Evolutionary conservation across 2,113 vertebrate genomes (phyloP).

Genomic region (Hypomesus transpacificus): DNA sequence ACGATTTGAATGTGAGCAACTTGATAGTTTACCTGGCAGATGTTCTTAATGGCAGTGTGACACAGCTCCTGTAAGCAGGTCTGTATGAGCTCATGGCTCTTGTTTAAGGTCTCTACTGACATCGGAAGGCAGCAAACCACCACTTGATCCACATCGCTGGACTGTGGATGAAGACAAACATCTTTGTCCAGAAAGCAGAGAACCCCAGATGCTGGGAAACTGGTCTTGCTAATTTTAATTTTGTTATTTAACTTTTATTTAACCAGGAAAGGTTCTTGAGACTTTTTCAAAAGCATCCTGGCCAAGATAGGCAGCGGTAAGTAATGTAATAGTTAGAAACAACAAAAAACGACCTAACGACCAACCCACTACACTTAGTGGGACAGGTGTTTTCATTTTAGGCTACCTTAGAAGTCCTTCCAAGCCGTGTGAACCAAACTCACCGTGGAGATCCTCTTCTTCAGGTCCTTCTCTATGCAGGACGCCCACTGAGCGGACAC

Average conservation of each 20-base stretch:
- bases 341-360: too few species aligned
- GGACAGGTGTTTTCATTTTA: too few species aligned
- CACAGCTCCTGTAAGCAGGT: slow-evolving; percentile 55
- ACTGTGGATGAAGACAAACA: slow-evolving; percentile 40
- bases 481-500: slow-evolving; percentile 51
- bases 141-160: slow-evolving; percentile 38
- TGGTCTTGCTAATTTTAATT: too few species aligned
- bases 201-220: too few species aligned
- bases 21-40: slow-evolving; percentile 61
- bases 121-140: slow-evolving; percentile 46
- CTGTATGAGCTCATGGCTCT: slow-evolving; percentile 33
- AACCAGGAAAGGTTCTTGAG: not conserved
- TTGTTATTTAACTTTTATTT: too few species aligned
- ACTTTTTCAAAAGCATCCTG: not conserved
- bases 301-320: not conserved
- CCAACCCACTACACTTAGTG: too few species aligned
- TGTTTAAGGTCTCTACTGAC: not conserved
- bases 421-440: not conserved
- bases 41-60: slow-evolving; percentile 39
- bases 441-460: slow-evolving; percentile 62
- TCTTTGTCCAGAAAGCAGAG: too few species aligned
- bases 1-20: not conserved
- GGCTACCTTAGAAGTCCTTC: too few species aligned
- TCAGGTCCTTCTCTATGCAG: slow-evolving; percentile 52
- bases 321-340: not conserved